These are phyloP conservation scores for Melipona quadrifasciata DNA, from an alignment of 1,140 invertebrate species.

Conservation along the genomic window DNA sequence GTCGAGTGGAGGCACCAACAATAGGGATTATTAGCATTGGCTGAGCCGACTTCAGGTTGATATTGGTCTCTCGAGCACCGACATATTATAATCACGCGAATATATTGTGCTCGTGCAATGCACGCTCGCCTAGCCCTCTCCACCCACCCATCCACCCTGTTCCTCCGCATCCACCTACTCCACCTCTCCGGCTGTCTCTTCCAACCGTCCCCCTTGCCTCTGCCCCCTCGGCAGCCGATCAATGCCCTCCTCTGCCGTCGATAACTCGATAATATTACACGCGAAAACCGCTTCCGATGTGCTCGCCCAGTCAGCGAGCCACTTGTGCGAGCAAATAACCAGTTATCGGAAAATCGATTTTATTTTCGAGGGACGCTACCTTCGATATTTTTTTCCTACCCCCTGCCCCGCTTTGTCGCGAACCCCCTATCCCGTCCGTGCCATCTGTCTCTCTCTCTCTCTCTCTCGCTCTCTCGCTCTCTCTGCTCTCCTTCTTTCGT, in stretches of 20 bases:
- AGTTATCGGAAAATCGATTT: conserved; percentile 80
- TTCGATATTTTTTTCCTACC: conserved; percentile 47
- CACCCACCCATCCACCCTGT: conserved; percentile 53
- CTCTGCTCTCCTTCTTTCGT: background rate
- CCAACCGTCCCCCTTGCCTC: conserved; percentile 23
- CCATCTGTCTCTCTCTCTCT: background rate
- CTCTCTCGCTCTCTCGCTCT: background rate
- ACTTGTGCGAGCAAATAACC: conserved; percentile 80
- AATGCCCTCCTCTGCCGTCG: conserved; percentile 69
- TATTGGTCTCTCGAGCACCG: conserved; percentile 73
- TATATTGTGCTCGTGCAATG: conserved; percentile 75
- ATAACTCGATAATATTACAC: conserved; percentile 81
- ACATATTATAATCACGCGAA: conserved; percentile 77
- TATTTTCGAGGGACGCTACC: conserved; percentile 72
- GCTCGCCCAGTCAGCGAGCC: conserved; percentile 79
- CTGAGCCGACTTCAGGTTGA: conserved; percentile 69
- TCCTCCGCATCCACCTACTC: conserved; percentile 57
- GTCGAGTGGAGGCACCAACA: conserved; percentile 67
- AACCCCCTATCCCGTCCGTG: background rate
- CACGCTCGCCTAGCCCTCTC: conserved; percentile 64
- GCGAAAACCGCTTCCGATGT: conserved; percentile 79
- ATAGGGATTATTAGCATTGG: conserved; percentile 74
- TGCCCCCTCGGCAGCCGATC: conserved; percentile 54
- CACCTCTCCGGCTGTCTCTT: conserved; percentile 23
- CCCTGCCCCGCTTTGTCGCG: background rate